These are phyloP conservation scores for Morone chrysops DNA, from an alignment of 2,113 vertebrate genomes.

Conservation along the genomic window DNA sequence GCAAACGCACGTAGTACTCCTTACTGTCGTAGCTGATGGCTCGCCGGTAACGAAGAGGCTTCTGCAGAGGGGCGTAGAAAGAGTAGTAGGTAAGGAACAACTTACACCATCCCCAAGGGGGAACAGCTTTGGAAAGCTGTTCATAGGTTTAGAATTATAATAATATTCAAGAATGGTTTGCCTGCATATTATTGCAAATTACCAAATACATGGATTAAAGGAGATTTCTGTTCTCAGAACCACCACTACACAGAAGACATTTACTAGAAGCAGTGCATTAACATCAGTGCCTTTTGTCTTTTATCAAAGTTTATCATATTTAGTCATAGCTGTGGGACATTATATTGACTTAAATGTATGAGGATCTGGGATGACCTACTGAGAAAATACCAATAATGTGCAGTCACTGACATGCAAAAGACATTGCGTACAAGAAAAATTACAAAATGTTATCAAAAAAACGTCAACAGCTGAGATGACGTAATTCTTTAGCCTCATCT, in stretches of 20 bases:
- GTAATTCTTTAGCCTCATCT: neutral
- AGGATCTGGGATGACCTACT: neutral
- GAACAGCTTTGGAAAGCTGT: neutral
- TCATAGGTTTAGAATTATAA: neutral
- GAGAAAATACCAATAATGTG: neutral
- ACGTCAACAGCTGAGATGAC: neutral
- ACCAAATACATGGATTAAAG: neutral
- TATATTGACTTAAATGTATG: neutral
- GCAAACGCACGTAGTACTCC: constrained; percentile 96
- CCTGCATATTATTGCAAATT: neutral
- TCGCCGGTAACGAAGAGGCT: constrained; percentile 93
- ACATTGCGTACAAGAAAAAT: neutral
- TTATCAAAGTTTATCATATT: neutral
- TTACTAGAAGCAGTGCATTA: neutral
- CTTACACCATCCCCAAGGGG: neutral
- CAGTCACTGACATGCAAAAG: neutral
- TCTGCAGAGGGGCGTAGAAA: constrained; percentile 78
- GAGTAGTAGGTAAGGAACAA: neutral
- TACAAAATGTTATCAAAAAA: neutral
- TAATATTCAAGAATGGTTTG: neutral
- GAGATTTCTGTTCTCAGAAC: neutral
- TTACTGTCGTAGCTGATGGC: constrained; percentile 98
- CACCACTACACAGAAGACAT: neutral
- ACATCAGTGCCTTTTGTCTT: neutral
- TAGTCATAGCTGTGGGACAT: neutral